Base-by-base conservation (phyloP, 35 echinoderm and acorn worm species). In the Amphiura filiformis region DNA sequence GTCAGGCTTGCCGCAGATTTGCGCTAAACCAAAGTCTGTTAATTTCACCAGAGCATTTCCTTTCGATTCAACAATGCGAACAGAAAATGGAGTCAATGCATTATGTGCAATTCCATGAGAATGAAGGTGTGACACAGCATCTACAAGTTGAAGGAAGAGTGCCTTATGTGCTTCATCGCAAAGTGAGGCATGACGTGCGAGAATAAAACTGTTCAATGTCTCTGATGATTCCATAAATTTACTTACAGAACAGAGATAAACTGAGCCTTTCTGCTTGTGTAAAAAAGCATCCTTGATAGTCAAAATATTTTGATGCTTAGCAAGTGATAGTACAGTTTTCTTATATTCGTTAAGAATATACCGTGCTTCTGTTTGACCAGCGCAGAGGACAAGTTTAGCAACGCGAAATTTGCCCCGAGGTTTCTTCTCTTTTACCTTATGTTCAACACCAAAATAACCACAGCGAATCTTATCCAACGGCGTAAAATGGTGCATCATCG, bases 391-490 rank as follows among this genome's bases (percentile, higher is more conserved):
- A 5, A 92, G 76, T 76, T 95, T 95, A 14, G 76, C 90, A 12
- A 37, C 39, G 34, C 90, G 75, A 20, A 85, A 82, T 38, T 92
- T 95, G n/a, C 94, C 94, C 32, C 82, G 56, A 35, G 81, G 35
- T 36, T 87, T 75, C 36, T 83, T 88, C 83, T 96, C 90, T 44
- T 82, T 82, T 0, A 89, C 42, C 2, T 81, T 79, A 35, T 92
- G 81, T 80, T 96, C 90, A 32, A 81, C 84, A n/a, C 94, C 94
- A 86, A 92, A 96, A 39, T 92, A 96, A n/a, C 94, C 94, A 39
- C 82, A 78, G 26, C 94, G 88, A 56, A 96, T 64, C 40, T 80
- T 92, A 39, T 96, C 90, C 65, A 86, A 39, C 1, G 87, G 81
- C 1, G 83, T 90, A 77, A 92, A 96, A 22, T 47, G 76, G 70